Evolutionary conservation across 2,888 invertebrate species (phyloP).

Genomic region (Lasioglossum pauxillum): DNA sequence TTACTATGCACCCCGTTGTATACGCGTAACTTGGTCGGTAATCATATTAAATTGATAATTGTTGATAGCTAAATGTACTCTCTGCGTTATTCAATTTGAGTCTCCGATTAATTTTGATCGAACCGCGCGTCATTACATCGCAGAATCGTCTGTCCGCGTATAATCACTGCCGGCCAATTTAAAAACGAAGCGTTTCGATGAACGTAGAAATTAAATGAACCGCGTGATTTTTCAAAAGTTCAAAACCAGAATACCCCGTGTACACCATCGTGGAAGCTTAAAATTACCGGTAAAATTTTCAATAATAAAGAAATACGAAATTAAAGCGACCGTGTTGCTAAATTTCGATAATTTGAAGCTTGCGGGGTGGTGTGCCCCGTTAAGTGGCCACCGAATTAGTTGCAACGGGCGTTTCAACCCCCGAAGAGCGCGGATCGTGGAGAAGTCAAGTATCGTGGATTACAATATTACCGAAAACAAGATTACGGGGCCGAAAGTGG

Average conservation of each 20-base stretch:
- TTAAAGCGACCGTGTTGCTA: background rate
- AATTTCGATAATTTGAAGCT: background rate
- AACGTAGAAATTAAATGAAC: background rate
- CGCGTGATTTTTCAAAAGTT: no score
- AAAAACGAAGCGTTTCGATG: background rate
- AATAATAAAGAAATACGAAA: no score
- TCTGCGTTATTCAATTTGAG: background rate
- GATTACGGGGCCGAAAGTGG: conserved; percentile 7
- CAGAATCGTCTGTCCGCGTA: background rate
- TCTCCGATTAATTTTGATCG: background rate
- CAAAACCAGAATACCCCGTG: no score
- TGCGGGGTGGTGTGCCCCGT: background rate
- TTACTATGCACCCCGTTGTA: background rate
- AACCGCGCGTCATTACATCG: background rate
- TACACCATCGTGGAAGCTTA: no score
- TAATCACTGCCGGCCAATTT: background rate
- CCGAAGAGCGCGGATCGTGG: background rate
- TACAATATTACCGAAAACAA: background rate
- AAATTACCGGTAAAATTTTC: no score
- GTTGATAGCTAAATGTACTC: background rate
- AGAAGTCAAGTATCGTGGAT: conserved; percentile 17
- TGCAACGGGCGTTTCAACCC: background rate
- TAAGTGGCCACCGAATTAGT: background rate
- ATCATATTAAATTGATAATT: conserved; percentile 3
- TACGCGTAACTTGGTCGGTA: background rate